Evolutionary conservation across 2,888 invertebrate species (phyloP).

Genomic region (Bellardia pandia): DNA sequence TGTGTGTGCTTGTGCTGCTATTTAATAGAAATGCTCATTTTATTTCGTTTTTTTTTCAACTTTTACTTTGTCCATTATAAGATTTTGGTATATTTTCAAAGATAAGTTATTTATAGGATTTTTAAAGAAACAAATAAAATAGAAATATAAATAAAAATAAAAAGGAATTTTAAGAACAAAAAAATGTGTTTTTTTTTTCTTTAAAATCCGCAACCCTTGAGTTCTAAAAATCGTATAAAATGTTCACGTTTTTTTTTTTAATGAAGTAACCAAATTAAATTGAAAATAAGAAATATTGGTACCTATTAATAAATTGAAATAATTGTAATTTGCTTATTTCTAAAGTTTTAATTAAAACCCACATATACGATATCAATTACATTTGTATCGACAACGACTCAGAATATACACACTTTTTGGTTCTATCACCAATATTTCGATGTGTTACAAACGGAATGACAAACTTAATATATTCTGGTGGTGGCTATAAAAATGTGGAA

Average conservation of each 20-base stretch:
- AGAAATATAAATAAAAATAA: slow-evolving; percentile 14
- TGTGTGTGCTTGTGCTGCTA: slow-evolving; percentile 2
- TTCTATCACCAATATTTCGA: too few species aligned
- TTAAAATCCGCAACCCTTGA: background rate
- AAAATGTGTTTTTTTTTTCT: background rate
- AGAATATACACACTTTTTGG: too few species aligned
- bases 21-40: slow-evolving; percentile 65
- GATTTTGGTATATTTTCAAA: slow-evolving; percentile 65
- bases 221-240: slow-evolving; percentile 24
- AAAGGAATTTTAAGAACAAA: slow-evolving; percentile 2
- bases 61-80: slow-evolving; percentile 61
- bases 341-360: too few species aligned
- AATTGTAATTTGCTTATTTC: too few species aligned
- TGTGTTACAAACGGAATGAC: too few species aligned
- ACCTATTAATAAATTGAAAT: too few species aligned
- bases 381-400: too few species aligned
- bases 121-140: slow-evolving; percentile 23
- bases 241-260: slow-evolving; percentile 5
- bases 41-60: slow-evolving; percentile 38
- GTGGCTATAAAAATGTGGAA: too few species aligned
- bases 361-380: too few species aligned
- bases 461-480: too few species aligned
- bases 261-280: slow-evolving; percentile 12
- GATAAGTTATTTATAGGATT: slow-evolving; percentile 73
- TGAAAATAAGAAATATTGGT: too few species aligned